Base-by-base conservation (phyloP, 1,140 invertebrate genomes). In the Formica selysi region DNA sequence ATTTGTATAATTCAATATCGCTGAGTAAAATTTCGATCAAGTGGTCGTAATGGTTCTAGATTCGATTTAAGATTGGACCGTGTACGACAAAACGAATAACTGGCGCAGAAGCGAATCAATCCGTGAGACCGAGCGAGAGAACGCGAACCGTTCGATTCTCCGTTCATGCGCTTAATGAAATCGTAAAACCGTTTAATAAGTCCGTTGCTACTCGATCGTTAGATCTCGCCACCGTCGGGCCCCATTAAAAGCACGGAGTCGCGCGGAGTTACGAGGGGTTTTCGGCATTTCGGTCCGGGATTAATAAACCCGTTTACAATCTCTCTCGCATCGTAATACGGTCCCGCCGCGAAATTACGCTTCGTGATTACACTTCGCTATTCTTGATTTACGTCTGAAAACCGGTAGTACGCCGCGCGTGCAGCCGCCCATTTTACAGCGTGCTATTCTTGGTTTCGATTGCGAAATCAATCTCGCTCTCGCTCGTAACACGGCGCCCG, bases 401-500 rank as follows among this genome's bases (percentile, higher is more conserved):
- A 90, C 89, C 89, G 86, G 89, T 90, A 90, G 89, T 90, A 29
- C 44, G 29, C 19, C n/a, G 11, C 38, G 36, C 67, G 61, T 64
- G 48, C 10, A 26, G 29, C 32, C 65, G 61, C 32, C 81, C 85
- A 41, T 90, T 90, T 90, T 87, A 83, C 76, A 74, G 74, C 83
- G 64, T 67, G 86, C 88, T 90, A 90, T 90, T 90, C 89, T 90
- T 90, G 74, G 48, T 83, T 91, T 86, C 90, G 90, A 91, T 91
- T 91, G 89, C 90, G 86, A 91, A 91, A 91, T 91, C 90, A 91
- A 91, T 91, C 90, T 88, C 84, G 87, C 62, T 91, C 89, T 88
- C 83, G 89, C 89, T 91, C 86, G 89, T 90, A 91, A 90, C 86
- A 48, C 73, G 67, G 81, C 87, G 87, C 81, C 68, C 88, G 70